phyloP scores from a whole-genome alignment of 2,113 vertebrate species.

The Cololabis saira region DNA sequence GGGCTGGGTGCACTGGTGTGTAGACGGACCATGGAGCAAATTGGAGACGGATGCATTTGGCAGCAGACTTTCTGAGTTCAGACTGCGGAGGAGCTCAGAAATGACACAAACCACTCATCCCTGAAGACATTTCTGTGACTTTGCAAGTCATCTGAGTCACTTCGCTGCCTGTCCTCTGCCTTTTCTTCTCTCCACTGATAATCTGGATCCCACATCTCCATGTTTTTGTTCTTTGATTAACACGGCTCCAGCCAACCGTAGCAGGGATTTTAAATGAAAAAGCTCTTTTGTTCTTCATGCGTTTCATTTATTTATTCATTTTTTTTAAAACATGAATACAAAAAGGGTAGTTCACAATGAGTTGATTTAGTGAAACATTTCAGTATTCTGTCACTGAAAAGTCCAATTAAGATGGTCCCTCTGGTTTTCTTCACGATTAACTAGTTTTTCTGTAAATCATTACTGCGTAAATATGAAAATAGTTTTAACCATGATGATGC shows the following conservation, averaged over 20 bases:
- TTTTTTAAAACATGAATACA: slow-evolving; percentile 1
- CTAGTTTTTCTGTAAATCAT: too few relatives aligned
- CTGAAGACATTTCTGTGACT: slow-evolving; percentile 27
- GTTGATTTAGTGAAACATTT: not conserved
- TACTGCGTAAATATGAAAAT: too few relatives aligned
- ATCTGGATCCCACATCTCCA: slow-evolving; percentile 14
- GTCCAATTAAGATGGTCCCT: too few relatives aligned
- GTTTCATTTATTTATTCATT: slow-evolving; percentile 6
- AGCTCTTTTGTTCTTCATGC: slow-evolving; percentile 28
- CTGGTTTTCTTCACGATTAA: too few relatives aligned
- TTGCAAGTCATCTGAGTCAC: slow-evolving; percentile 44
- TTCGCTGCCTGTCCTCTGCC: slow-evolving; percentile 11
- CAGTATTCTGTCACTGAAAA: not conserved
- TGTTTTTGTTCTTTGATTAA: slow-evolving; percentile 43
- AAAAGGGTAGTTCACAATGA: not conserved
- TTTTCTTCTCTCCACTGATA: slow-evolving; percentile 12
- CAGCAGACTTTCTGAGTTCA: slow-evolving; percentile 16
- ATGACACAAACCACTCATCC: slow-evolving; percentile 10
- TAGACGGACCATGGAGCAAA: slow-evolving; percentile 34
- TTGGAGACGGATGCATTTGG: slow-evolving; percentile 21
- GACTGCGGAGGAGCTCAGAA: slow-evolving; percentile 12
- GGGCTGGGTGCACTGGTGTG: slow-evolving; percentile 9
- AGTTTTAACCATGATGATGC: too few relatives aligned
- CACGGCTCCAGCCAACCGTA: slow-evolving; percentile 15
- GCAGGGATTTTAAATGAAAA: slow-evolving; percentile 22